Percentiles rank a stretch among this genome's conserved stretches.
These are phyloP conservation scores for Mallotus villosus DNA, from an alignment of 2,797 vertebrate species.

Conservation along the genomic window DNA sequence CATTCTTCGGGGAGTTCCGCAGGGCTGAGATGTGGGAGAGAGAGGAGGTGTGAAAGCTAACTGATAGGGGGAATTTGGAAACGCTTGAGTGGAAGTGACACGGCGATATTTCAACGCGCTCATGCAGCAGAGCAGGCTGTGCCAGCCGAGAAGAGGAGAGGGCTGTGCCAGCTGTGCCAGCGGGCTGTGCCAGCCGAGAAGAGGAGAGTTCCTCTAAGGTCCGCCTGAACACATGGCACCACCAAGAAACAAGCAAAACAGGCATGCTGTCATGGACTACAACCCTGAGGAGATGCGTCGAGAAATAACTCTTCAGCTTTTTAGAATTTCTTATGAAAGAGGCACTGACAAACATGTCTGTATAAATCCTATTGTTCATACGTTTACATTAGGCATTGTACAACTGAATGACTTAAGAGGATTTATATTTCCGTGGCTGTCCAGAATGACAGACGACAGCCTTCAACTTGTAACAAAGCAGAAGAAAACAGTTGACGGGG, in stretches of 20 bases:
- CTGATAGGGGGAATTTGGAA: constrained; percentile 1
- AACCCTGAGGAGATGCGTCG: no score
- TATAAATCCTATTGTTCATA: not conserved
- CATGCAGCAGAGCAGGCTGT: not conserved
- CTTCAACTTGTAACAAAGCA: not conserved
- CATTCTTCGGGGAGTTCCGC: not conserved
- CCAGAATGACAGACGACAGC: not conserved
- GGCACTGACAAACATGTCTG: not conserved
- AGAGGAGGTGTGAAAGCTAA: not conserved
- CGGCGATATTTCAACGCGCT: not conserved
- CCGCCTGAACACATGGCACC: no score
- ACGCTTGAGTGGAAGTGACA: not conserved
- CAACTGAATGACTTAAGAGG: not conserved
- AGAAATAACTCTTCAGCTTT: no score
- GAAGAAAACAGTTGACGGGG: not conserved
- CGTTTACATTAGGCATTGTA: not conserved
- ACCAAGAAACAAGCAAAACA: no score
- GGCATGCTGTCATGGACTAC: no score
- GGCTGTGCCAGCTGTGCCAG: no score
- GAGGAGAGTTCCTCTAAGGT: not conserved
- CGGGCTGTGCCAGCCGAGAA: no score
- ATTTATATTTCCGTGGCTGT: not conserved
- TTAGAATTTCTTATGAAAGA: no score
- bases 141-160: no score
- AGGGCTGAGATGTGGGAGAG: not conserved